These are phyloP conservation scores for Anoplopoma fimbria DNA, from an alignment of 2,113 vertebrate genomes.

Conservation along the genomic window DNA sequence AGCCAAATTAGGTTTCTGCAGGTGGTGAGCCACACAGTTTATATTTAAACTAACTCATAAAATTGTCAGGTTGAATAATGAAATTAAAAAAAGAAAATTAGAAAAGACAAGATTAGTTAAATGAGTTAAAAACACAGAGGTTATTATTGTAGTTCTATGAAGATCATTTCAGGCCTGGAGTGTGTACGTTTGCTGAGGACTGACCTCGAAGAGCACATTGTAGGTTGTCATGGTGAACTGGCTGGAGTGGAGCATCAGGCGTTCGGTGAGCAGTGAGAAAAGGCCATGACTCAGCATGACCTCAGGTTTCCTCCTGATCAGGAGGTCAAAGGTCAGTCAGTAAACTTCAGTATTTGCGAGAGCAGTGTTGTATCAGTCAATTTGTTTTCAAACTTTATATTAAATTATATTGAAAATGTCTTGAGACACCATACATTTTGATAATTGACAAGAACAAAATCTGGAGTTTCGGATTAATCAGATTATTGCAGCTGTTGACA, in stretches of 20 bases:
- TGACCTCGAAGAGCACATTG: constrained; percentile 97
- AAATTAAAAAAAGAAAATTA: neutral
- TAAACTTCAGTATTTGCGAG: constrained; percentile 9
- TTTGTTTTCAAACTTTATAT: neutral
- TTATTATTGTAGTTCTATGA: neutral
- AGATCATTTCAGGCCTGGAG: neutral
- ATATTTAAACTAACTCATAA: constrained; percentile 10
- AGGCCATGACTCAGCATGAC: constrained; percentile 96
- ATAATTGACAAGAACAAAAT: constrained; percentile 3
- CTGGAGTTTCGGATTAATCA: constrained; percentile 24
- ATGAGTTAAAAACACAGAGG: constrained; percentile 8
- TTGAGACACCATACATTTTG: neutral
- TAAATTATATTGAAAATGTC: neutral
- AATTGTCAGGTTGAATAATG: neutral
- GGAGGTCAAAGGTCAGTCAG: constrained; percentile 44
- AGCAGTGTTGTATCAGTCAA: neutral
- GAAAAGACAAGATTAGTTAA: neutral
- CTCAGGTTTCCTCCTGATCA: constrained; percentile 94
- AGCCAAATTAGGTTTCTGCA: constrained; percentile 40
- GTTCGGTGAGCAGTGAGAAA: constrained; percentile 94
- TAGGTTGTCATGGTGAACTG: constrained; percentile 96
- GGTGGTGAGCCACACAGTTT: neutral
- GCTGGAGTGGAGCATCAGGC: constrained; percentile 93
- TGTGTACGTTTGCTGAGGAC: constrained; percentile 1
- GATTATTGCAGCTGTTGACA: constrained; percentile 11